phyloP scores from a whole-genome alignment of 2,113 vertebrate species.

The Acrocephalus kingi region DNA sequence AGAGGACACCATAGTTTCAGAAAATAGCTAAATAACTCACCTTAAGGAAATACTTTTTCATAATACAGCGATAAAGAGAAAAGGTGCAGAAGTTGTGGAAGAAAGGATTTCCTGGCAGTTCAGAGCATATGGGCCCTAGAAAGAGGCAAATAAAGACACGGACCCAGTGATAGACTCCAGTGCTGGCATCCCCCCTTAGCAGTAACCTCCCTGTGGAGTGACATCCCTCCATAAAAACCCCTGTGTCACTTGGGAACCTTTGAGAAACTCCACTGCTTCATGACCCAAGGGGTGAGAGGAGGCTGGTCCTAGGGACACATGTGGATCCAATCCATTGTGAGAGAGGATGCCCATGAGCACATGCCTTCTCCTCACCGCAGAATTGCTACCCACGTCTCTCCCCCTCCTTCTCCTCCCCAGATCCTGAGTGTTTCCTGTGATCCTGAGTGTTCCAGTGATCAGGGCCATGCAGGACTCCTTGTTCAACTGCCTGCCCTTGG shows the following conservation, averaged over 20 bases:
- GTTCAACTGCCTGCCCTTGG: background rate
- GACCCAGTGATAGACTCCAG: background rate
- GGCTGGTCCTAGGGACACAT: background rate
- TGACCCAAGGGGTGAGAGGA: background rate
- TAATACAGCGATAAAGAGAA: slow-evolving; percentile 55
- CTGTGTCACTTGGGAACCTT: background rate
- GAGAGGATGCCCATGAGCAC: background rate
- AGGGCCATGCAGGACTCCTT: background rate
- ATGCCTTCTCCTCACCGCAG: background rate
- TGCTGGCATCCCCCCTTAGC: background rate
- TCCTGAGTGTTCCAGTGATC: background rate
- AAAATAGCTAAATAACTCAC: slow-evolving; percentile 15
- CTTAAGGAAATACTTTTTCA: slow-evolving; percentile 59
- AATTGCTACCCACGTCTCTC: background rate
- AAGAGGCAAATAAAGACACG: background rate
- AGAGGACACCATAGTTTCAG: background rate
- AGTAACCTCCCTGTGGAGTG: background rate
- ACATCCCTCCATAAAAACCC: background rate
- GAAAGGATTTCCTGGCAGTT: background rate
- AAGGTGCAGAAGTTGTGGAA: slow-evolving; percentile 57
- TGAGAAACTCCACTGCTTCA: background rate
- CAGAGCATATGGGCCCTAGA: slow-evolving; percentile 47
- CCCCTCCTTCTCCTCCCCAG: background rate
- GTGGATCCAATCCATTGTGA: background rate
- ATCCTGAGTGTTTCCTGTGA: background rate